These are phyloP conservation scores for Hemichromis elongatus DNA, from an alignment of 2,113 vertebrate species.

Conservation along the genomic window DNA sequence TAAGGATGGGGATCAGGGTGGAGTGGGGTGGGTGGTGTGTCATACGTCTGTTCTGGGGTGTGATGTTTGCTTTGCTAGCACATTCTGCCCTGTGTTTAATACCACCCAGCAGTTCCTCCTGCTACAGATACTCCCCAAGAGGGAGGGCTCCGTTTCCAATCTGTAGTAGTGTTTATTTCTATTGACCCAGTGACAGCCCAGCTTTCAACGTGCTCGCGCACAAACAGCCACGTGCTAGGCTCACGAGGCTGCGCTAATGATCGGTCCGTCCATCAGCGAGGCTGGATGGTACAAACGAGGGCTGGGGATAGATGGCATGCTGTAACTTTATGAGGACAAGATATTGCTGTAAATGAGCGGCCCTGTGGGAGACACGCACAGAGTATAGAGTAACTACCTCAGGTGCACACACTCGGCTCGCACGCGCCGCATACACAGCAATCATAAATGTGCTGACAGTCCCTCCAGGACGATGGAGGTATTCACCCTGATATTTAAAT, in stretches of 20 bases:
- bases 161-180: constrained; percentile 40
- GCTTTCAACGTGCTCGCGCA: neutral
- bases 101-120: constrained; percentile 1
- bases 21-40: constrained; percentile 6
- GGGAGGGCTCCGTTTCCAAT: constrained; percentile 44
- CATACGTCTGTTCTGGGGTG: constrained; percentile 44
- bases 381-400: neutral
- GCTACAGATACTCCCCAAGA: constrained; percentile 46
- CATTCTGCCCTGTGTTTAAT: constrained; percentile 35
- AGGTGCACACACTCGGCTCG: neutral
- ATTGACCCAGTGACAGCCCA: constrained; percentile 36
- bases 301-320: neutral
- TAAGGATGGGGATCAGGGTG: constrained; percentile 13
- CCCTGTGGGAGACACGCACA: constrained; percentile 12
- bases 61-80: constrained; percentile 60
- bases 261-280: constrained; percentile 38
- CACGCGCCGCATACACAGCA: neutral
- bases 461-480: constrained; percentile 49
- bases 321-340: constrained; percentile 35
- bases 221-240: neutral
- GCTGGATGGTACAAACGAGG: constrained; percentile 8
- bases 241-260: constrained; percentile 20
- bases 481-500: constrained; percentile 62
- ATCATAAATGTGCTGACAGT: constrained; percentile 31
- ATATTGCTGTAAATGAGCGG: constrained; percentile 41